These are phyloP conservation scores for Bathynomus jamesi DNA, from an alignment of 1,140 invertebrate genomes.

Conservation along the genomic window DNA sequence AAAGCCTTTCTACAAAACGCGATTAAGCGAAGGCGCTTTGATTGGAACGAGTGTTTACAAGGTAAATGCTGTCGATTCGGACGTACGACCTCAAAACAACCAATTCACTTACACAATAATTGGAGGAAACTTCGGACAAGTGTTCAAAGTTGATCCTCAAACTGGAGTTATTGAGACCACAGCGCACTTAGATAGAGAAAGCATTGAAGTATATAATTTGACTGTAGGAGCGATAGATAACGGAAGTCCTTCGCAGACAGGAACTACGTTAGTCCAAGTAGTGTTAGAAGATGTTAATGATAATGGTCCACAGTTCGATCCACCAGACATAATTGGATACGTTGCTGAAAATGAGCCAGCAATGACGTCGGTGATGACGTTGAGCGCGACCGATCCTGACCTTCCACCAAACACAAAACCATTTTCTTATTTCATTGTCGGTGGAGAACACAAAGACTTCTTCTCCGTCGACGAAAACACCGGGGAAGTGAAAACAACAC, in stretches of 20 bases:
- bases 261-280: conserved; percentile 70
- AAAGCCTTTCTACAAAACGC: conserved; percentile 62
- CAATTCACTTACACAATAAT: conserved; percentile 87
- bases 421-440: conserved; percentile 71
- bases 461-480: conserved; percentile 68
- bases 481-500: conserved; percentile 68
- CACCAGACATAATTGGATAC: conserved; percentile 58
- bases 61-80: conserved; percentile 82
- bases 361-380: conserved; percentile 70
- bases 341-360: conserved; percentile 81
- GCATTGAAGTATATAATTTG: conserved; percentile 61
- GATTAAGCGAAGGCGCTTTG: conserved; percentile 64
- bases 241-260: conserved; percentile 75
- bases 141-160: conserved; percentile 79
- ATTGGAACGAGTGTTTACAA: conserved; percentile 64
- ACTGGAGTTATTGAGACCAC: conserved; percentile 69
- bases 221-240: conserved; percentile 85
- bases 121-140: conserved; percentile 57
- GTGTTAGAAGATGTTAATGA: conserved; percentile 81
- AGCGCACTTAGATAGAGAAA: conserved; percentile 73
- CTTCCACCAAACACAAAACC: conserved; percentile 84
- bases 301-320: conserved; percentile 77
- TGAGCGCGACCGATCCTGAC: conserved; percentile 80
- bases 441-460: conserved; percentile 64
- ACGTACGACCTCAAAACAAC: conserved; percentile 81